A percentile compares a stretch with the other conserved stretches of the same genome.
These are phyloP conservation scores for Oryzias melastigma DNA, from an alignment of 2,113 vertebrate species.

Conservation along the genomic window DNA sequence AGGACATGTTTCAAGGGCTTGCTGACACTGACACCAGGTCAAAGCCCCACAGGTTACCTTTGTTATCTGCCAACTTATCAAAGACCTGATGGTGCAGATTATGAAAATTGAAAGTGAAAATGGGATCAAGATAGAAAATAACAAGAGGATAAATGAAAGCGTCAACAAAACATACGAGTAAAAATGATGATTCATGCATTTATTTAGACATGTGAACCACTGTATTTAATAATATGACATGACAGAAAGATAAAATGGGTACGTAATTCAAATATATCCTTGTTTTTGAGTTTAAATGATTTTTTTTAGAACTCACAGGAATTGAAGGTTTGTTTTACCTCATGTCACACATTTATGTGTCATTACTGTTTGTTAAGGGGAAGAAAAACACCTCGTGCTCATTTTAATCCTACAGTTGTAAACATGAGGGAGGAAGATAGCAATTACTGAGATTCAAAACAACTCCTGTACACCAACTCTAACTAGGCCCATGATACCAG, in stretches of 20 bases:
- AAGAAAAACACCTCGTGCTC: slow-evolving; percentile 24
- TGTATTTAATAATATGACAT: too few species aligned
- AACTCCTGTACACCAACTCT: slow-evolving; percentile 54
- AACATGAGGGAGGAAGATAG: slow-evolving; percentile 45
- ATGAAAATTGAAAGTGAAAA: slow-evolving; percentile 43
- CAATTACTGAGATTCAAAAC: slow-evolving; percentile 63
- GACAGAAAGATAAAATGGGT: not conserved
- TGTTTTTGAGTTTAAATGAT: too few species aligned
- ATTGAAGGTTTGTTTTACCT: slow-evolving; percentile 16
- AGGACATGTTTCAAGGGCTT: slow-evolving; percentile 65
- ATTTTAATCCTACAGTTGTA: slow-evolving; percentile 44
- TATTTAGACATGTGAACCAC: too few species aligned
- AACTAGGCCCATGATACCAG: slow-evolving; percentile 58
- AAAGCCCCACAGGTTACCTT: slow-evolving; percentile 52
- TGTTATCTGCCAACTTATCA: slow-evolving; percentile 44
- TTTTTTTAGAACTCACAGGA: not conserved
- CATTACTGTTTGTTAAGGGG: slow-evolving; percentile 11
- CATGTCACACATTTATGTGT: slow-evolving; percentile 17
- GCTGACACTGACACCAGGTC: slow-evolving; percentile 63
- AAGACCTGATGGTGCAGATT: slow-evolving; percentile 41
- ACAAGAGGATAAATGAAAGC: slow-evolving; percentile 14
- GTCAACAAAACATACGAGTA: not conserved
- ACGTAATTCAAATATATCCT: slow-evolving; percentile 5
- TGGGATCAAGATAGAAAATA: slow-evolving; percentile 15
- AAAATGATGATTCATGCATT: not conserved